Base-by-base conservation (phyloP, 2,113 vertebrate species). In the Cacatua alba region DNA sequence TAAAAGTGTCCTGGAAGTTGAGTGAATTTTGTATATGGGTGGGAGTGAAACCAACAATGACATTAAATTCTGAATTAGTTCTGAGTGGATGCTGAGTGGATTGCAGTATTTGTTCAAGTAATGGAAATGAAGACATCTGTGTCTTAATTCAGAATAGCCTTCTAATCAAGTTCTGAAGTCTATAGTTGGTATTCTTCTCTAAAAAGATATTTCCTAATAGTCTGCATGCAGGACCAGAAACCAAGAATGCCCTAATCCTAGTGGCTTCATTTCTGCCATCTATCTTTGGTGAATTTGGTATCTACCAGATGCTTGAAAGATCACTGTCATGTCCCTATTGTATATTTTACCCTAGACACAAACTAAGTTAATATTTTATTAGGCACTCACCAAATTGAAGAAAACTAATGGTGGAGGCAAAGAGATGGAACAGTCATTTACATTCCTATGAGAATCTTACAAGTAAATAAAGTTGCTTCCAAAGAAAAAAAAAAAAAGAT, bases 401-500 rank as follows among this genome's bases (percentile, higher is more conserved):
- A 91, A 96, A 72, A 86, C 25, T 59, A 35, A 70, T 62, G 72
- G 43, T 89, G 31, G 35, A 88, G 41, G 46, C 20, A 69, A 78
- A 85, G 69, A 87, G 83, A 78, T 75, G 43, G n/a, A 76, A 69
- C 18, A 78, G 41, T 69, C 7, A 39, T 68, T 86, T 78, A 31
- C 75, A 74, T 94, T 92, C 81, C 62, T 81, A 43, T 60, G 81
- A 93, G 82, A 92, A 80, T 90, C 87, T 94, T 62, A 86, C 49
- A 88, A 68, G 86, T 93, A 97, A 95, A 92, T 67, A 95, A 90
- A 92, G 59, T 86, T 92, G 13, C 44, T 88, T 67, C 44, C 72
- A 84, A 82, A 86, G 8, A 5, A 70, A 24, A 46, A 55, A 37
- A 37, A 71, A 84, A 94, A 86, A 83, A 59, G 10, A 48, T 17